phyloP scores from a whole-genome alignment of 2,113 vertebrate genomes.

The Prunella fulvescens region DNA sequence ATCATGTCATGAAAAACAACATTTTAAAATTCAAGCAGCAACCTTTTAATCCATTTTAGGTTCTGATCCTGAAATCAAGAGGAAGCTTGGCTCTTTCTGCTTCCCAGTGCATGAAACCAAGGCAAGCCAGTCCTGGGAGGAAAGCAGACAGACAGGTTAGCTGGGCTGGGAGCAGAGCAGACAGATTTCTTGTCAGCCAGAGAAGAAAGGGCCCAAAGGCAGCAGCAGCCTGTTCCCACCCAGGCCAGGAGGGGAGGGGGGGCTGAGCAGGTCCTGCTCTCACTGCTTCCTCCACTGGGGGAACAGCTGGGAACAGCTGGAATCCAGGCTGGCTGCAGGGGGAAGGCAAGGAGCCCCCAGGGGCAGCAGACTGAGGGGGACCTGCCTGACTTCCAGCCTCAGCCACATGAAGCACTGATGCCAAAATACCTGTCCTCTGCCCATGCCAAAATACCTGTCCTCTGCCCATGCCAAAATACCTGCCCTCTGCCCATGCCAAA shows the following conservation, averaged over 20 bases:
- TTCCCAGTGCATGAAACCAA: neutral
- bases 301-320: neutral
- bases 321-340: neutral
- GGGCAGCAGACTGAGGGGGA: neutral
- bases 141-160: neutral
- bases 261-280: rapidly evolving
- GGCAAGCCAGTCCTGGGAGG: neutral
- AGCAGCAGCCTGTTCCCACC: neutral
- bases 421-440: neutral
- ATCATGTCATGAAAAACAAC: slow-evolving; percentile 43
- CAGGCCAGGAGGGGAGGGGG: neutral
- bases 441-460: neutral
- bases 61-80: neutral
- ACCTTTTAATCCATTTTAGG: neutral
- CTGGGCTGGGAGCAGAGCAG: neutral
- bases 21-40: neutral
- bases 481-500: neutral
- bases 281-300: neutral
- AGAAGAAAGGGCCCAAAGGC: neutral
- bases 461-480: too few relatives aligned
- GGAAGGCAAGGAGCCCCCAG: neutral
- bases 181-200: neutral
- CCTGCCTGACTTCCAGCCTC: neutral
- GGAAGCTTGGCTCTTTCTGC: neutral
- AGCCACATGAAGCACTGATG: neutral